phyloP scores from a whole-genome alignment of 2,888 invertebrate genomes.

The Dromius quadrimaculatus region DNA sequence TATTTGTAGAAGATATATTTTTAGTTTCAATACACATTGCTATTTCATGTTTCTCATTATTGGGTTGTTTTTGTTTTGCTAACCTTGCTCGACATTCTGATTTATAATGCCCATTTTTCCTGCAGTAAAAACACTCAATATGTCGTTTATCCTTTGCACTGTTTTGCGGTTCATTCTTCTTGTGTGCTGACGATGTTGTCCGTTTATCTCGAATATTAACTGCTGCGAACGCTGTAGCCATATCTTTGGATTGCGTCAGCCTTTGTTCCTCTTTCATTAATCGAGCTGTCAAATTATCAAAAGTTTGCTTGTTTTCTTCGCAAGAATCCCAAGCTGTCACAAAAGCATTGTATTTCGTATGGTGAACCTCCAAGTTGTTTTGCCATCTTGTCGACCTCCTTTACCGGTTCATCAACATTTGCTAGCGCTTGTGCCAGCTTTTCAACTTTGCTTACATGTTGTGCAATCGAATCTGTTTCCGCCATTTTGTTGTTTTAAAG shows the following conservation, averaged over 20 bases:
- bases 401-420: conserved; percentile 40
- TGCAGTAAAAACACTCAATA: conserved; percentile 26
- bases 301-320: conserved; percentile 39
- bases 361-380: conserved; percentile 33
- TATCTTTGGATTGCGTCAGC: conserved; percentile 12
- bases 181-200: background rate
- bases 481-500: conserved; percentile 39
- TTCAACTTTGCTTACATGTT: conserved; percentile 52
- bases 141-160: background rate
- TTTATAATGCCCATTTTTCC: conserved; percentile 8
- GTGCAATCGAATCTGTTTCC: conserved; percentile 41
- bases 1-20: conserved; percentile 5
- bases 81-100: conserved; percentile 9
- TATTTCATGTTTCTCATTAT: background rate
- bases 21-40: conserved; percentile 13
- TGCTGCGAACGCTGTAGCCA: conserved; percentile 12
- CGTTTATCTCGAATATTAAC: conserved; percentile 10
- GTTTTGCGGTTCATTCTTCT: background rate
- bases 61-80: conserved; percentile 14
- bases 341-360: conserved; percentile 21
- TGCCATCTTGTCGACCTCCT: conserved; percentile 50
- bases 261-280: conserved; percentile 17
- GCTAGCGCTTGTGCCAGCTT: conserved; percentile 39
- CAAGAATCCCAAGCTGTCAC: conserved; percentile 32
- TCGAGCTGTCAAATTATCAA: conserved; percentile 32